A percentile compares a stretch with the other conserved stretches of the same genome.
These are phyloP conservation scores for Phengaris alcon DNA, from an alignment of 2,888 invertebrate species.

Conservation along the genomic window DNA sequence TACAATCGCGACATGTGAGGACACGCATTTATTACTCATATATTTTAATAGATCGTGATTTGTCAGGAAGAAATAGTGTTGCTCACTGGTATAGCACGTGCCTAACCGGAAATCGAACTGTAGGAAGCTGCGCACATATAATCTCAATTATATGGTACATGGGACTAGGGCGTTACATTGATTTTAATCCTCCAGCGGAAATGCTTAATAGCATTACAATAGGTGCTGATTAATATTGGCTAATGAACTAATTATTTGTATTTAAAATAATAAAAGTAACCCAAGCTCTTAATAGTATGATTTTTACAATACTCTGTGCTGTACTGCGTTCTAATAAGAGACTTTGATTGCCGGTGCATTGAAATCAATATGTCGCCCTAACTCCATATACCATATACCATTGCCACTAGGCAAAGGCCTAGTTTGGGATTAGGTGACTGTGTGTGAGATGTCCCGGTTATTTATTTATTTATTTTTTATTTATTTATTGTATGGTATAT, in stretches of 20 bases:
- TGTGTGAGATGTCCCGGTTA: too few species aligned
- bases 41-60: slow-evolving; percentile 21
- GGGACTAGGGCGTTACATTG: slow-evolving; percentile 18
- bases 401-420: too few species aligned
- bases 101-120: not conserved
- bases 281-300: slow-evolving; percentile 5
- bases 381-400: not conserved
- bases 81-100: too few species aligned
- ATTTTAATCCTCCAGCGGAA: slow-evolving; percentile 18
- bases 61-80: not conserved
- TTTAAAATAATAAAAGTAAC: too few species aligned
- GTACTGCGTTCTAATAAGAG: not conserved
- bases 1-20: slow-evolving; percentile 22
- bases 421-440: not conserved
- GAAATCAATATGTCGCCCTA: slow-evolving; percentile 18
- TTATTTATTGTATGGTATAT: not conserved
- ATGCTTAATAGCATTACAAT: slow-evolving; percentile 1
- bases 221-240: too few species aligned
- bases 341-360: slow-evolving; percentile 14
- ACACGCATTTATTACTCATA: slow-evolving; percentile 21
- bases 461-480: too few species aligned
- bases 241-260: too few species aligned
- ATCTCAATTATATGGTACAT: too few species aligned
- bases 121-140: not conserved
- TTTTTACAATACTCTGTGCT: slow-evolving; percentile 16